These are phyloP conservation scores for Araneus ventricosus DNA, from an alignment of 1,140 invertebrate genomes.

Conservation along the genomic window DNA sequence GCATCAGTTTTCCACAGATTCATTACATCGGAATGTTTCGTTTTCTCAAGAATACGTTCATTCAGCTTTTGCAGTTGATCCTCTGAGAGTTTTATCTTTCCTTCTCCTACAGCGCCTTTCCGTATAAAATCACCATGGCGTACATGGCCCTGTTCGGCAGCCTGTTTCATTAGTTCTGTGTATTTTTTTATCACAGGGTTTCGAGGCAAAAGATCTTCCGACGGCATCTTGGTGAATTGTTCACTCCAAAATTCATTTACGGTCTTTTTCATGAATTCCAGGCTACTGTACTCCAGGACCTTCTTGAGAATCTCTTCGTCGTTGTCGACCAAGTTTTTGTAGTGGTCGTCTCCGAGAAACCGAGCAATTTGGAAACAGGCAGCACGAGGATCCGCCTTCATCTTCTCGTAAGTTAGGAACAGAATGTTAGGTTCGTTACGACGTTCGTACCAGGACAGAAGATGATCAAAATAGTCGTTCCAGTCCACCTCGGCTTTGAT, in stretches of 20 bases:
- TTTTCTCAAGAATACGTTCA: slow-evolving; percentile 75
- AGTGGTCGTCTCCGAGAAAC: slow-evolving; percentile 79
- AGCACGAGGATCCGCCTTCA: slow-evolving; percentile 78
- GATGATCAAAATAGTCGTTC: slow-evolving; percentile 80
- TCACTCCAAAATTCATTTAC: slow-evolving; percentile 23
- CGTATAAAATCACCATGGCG: slow-evolving; percentile 77
- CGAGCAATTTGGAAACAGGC: slow-evolving; percentile 80
- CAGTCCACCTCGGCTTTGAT: slow-evolving; percentile 78
- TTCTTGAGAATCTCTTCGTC: slow-evolving; percentile 77
- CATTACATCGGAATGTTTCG: slow-evolving; percentile 15
- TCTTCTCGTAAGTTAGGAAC: slow-evolving; percentile 78
- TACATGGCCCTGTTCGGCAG: slow-evolving; percentile 79
- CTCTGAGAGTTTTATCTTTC: slow-evolving; percentile 80
- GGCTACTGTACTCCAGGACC: slow-evolving; percentile 80
- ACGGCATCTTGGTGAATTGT: neutral
- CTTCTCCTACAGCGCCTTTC: slow-evolving; percentile 80
- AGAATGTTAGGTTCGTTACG: slow-evolving; percentile 78
- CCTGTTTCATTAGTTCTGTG: slow-evolving; percentile 80
- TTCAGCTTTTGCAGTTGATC: slow-evolving; percentile 80
- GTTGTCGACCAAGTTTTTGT: slow-evolving; percentile 76
- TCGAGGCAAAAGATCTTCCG: neutral
- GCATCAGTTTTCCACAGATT: neutral
- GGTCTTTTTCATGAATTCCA: slow-evolving; percentile 81
- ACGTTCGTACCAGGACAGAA: slow-evolving; percentile 78
- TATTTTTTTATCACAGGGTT: slow-evolving; percentile 79